Conservation (phyloP, 1,140 invertebrate species). For the Archegozetes longisetosus region DNA sequence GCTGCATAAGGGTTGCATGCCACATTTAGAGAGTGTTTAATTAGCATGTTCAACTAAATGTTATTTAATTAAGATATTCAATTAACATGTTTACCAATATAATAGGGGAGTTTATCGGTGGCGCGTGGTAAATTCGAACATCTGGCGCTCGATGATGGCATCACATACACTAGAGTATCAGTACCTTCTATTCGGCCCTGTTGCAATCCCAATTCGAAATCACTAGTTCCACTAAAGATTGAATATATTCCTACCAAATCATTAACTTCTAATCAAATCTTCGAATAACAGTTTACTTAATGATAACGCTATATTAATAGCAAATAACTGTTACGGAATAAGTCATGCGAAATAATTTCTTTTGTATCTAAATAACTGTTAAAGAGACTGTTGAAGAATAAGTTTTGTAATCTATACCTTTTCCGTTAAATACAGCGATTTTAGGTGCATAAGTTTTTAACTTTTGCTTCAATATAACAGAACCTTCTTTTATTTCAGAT, state of each 20-base stretch:
- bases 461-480: conserved; percentile 75
- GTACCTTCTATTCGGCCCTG: conserved; percentile 80
- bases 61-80: too few species aligned
- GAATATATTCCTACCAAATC: conserved; percentile 57
- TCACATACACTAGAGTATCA: conserved; percentile 92
- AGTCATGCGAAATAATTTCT: too few species aligned
- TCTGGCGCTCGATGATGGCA: conserved; percentile 90
- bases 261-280: conserved; percentile 9
- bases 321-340: too few species aligned
- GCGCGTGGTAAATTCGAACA: conserved; percentile 87
- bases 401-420: too few species aligned
- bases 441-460: conserved; percentile 80
- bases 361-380: too few species aligned
- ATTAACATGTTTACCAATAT: conserved; percentile 47
- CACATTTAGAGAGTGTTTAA: too few species aligned
- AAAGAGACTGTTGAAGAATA: too few species aligned
- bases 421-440: conserved; percentile 95
- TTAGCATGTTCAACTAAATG: too few species aligned
- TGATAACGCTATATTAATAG: too few species aligned
- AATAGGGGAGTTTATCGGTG: conserved; percentile 92
- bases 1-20: too few species aligned
- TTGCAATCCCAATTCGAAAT: conserved; percentile 90
- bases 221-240: conserved; percentile 91
- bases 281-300: too few species aligned
- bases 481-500: conserved; percentile 93